A percentile compares a stretch with the other conserved stretches of the same genome.
These are phyloP conservation scores for Euplexia lucipara DNA, from an alignment of 2,888 invertebrate genomes.

Conservation along the genomic window DNA sequence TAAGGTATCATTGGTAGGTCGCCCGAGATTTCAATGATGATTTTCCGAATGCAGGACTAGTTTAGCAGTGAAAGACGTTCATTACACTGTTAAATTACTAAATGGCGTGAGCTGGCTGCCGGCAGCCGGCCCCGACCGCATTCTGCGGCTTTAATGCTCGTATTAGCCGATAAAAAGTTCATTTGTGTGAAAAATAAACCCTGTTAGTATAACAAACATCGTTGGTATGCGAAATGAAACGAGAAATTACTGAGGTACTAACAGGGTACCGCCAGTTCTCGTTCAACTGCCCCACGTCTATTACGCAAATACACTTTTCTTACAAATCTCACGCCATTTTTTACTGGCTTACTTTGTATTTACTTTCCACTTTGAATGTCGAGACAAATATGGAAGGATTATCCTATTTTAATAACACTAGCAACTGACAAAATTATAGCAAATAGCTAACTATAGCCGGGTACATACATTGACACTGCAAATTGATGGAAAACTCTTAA, in stretches of 20 bases:
- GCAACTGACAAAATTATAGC: not conserved
- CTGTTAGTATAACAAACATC: constrained; percentile 80
- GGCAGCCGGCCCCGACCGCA: constrained; percentile 72
- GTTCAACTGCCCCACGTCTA: constrained; percentile 35
- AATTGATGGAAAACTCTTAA: not conserved
- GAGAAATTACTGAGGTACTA: constrained; percentile 66
- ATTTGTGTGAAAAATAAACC: constrained; percentile 82
- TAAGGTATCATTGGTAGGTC: constrained; percentile 42
- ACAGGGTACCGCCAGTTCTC: constrained; percentile 59
- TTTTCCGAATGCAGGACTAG: constrained; percentile 55
- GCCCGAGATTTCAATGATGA: constrained; percentile 58
- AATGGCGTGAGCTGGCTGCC: constrained; percentile 77
- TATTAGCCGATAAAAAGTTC: constrained; percentile 80
- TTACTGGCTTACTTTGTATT: constrained; percentile 23
- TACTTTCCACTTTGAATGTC: constrained; percentile 25
- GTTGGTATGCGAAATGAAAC: constrained; percentile 72
- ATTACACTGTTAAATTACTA: constrained; percentile 82
- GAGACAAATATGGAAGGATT: not conserved
- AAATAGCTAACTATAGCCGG: not conserved
- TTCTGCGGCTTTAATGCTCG: constrained; percentile 77
- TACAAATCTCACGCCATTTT: constrained; percentile 45
- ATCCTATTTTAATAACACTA: constrained; percentile 16
- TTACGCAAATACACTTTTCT: constrained; percentile 42
- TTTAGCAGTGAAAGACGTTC: constrained; percentile 71
- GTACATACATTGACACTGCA: not conserved